Evolutionary conservation across 1,140 invertebrate species (phyloP).

Genomic region (Lepidurus packardi): DNA sequence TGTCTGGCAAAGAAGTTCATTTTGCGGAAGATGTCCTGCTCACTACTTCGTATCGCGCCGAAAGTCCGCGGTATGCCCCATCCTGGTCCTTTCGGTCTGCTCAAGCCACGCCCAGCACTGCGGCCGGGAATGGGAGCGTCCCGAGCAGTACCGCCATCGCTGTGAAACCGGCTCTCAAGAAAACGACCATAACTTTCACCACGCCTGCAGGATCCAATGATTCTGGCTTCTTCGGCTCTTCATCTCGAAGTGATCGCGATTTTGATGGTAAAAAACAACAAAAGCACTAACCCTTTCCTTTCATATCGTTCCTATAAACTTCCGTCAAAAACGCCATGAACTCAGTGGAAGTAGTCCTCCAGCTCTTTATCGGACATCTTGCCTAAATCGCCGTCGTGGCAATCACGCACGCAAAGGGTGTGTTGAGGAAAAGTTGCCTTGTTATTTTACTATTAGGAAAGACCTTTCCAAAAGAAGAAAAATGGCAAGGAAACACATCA

Average conservation of each 20-base stretch:
- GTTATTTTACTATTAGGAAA: neutral
- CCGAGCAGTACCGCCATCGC: neutral
- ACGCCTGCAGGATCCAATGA: conserved; percentile 32
- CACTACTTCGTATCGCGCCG: neutral
- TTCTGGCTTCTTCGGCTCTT: conserved; percentile 32
- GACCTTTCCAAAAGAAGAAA: neutral
- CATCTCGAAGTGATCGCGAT: conserved; percentile 26
- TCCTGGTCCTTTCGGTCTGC: conserved; percentile 24
- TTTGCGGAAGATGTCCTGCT: conserved; percentile 10
- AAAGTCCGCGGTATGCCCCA: neutral
- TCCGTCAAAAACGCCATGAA: neutral
- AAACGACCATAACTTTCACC: conserved; percentile 20
- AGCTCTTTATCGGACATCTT: neutral
- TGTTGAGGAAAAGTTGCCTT: neutral
- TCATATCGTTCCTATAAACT: neutral
- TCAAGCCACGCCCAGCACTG: conserved; percentile 23
- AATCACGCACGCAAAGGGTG: neutral
- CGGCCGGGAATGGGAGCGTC: neutral
- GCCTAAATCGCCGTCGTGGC: neutral
- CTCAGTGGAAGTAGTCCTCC: neutral
- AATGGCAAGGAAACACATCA: neutral
- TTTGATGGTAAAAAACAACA: neutral
- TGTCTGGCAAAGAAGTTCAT: conserved; percentile 7
- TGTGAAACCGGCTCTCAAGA: conserved; percentile 31
- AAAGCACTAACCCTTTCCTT: too few species aligned